These are phyloP conservation scores for Macquaria australasica DNA, from an alignment of 2,113 vertebrate genomes.

Conservation along the genomic window DNA sequence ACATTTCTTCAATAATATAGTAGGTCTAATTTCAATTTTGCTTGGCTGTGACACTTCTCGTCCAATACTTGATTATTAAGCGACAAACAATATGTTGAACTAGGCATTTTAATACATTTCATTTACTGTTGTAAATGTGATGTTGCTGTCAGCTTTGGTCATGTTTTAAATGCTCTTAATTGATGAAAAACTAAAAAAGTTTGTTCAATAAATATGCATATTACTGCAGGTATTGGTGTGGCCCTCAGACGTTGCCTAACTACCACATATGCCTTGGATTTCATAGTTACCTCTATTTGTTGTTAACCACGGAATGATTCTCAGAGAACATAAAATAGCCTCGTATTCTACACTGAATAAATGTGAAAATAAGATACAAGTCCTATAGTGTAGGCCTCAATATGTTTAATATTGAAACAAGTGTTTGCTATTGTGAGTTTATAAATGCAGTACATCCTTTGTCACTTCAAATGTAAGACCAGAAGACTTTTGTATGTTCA, in stretches of 20 bases:
- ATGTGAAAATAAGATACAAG: background rate
- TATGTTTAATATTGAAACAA: background rate
- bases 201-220: background rate
- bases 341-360: background rate
- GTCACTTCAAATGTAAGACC: too few relatives aligned
- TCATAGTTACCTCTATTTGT: background rate
- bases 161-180: background rate
- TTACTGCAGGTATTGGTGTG: too few relatives aligned
- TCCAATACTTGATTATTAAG: background rate
- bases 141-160: background rate
- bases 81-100: background rate
- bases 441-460: too few relatives aligned
- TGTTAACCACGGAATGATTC: background rate
- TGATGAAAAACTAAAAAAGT: background rate
- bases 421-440: background rate
- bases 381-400: background rate
- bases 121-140: background rate
- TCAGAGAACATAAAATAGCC: too few relatives aligned
- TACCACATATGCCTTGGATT: background rate
- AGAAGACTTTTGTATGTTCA: rapidly evolving
- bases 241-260: background rate
- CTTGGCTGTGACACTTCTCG: background rate
- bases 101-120: background rate
- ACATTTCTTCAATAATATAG: background rate
- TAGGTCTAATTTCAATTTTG: background rate